phyloP scores from a whole-genome alignment of 2,797 vertebrate species.

The Lutjanus argentimaculatus region DNA sequence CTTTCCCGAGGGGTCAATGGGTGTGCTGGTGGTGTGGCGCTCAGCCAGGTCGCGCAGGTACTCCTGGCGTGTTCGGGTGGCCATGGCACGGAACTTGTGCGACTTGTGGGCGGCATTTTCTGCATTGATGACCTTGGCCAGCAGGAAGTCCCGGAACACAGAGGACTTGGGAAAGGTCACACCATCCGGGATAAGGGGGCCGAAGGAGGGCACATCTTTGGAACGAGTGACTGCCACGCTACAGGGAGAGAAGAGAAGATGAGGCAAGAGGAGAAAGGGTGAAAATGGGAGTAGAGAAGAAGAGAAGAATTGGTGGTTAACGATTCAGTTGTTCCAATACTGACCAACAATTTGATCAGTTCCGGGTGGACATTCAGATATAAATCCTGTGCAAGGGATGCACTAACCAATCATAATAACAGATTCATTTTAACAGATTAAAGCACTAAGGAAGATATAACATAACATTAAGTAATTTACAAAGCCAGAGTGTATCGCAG shows the following conservation, averaged over 20 bases:
- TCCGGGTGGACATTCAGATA: neutral
- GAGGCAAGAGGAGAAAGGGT: neutral
- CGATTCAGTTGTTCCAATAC: neutral
- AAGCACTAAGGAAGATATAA: too few relatives aligned
- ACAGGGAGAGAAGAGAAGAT: neutral
- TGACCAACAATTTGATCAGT: neutral
- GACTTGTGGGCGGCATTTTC: slow-evolving; percentile 99
- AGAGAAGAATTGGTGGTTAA: neutral
- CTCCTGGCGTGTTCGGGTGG: slow-evolving; percentile 96
- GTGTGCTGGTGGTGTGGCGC: slow-evolving; percentile 97
- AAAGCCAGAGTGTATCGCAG: too few relatives aligned
- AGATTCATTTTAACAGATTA: too few relatives aligned
- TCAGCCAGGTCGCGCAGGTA: slow-evolving; percentile 98
- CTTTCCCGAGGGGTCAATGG: slow-evolving; percentile 97
- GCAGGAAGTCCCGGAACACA: slow-evolving; percentile 98
- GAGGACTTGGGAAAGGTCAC: slow-evolving; percentile 97
- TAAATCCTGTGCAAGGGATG: neutral
- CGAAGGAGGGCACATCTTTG: slow-evolving; percentile 98
- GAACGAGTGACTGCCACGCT: slow-evolving; percentile 98
- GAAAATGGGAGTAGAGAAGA: neutral
- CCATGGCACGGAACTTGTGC: slow-evolving; percentile 98
- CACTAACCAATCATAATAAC: too few relatives aligned
- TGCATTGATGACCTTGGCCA: slow-evolving; percentile 98
- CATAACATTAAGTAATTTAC: too few relatives aligned
- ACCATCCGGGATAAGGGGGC: slow-evolving; percentile 96